phyloP scores from a whole-genome alignment of 64 coral and sea anemone genomes.

The Astreopora myriophthalma region DNA sequence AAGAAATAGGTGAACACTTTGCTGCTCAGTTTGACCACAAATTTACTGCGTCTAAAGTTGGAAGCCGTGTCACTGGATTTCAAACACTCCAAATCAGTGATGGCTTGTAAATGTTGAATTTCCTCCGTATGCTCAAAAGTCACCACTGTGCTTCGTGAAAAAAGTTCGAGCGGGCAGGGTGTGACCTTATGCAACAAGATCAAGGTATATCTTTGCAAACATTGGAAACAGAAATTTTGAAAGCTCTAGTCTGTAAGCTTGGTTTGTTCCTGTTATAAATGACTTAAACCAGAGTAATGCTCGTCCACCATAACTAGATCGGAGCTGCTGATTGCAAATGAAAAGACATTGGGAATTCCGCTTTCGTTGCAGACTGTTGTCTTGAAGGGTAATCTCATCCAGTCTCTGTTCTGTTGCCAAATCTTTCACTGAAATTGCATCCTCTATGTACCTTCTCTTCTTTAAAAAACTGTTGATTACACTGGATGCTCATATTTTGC shows the following conservation, averaged over 20 bases:
- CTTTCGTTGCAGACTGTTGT: constrained; percentile 82
- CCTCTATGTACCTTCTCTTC: constrained; percentile 84
- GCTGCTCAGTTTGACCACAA: constrained; percentile 65
- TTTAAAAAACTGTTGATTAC: constrained; percentile 91
- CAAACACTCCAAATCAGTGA: constrained; percentile 86
- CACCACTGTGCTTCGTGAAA: constrained; percentile 85
- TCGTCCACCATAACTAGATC: constrained; percentile 81
- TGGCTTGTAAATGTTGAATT: constrained; percentile 91
- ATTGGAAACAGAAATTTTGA: constrained; percentile 84
- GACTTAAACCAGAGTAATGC: constrained; percentile 89
- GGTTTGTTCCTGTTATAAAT: constrained; percentile 89
- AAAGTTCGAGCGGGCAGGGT: constrained; percentile 58
- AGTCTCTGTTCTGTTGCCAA: constrained; percentile 63
- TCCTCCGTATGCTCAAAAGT: constrained; percentile 96
- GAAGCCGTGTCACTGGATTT: constrained; percentile 95
- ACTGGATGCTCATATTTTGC: constrained; percentile 86
- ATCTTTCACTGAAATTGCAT: constrained; percentile 64
- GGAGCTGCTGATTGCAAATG: constrained; percentile 71
- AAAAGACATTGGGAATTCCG: constrained; percentile 82
- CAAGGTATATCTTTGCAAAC: constrained; percentile 95
- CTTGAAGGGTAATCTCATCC: constrained; percentile 80
- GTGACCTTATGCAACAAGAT: constrained; percentile 83
- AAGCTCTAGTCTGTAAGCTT: constrained; percentile 87
- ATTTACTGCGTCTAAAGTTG: constrained; percentile 95
- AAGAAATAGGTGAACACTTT: constrained; percentile 98